Evolutionary conservation across 2,113 vertebrate genomes (phyloP).

Genomic region (Xerus inauris): DNA sequence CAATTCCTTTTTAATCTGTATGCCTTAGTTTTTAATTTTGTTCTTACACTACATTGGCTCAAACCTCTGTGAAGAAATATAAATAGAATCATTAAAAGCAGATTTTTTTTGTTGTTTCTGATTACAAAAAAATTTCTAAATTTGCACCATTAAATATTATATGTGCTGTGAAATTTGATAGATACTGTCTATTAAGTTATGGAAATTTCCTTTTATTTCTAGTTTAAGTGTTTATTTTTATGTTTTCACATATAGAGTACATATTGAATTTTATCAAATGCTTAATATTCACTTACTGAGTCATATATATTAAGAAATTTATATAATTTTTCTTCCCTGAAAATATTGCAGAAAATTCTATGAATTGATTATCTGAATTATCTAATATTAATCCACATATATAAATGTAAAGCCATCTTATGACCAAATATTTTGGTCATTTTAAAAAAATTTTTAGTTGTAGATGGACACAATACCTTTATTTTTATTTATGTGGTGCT

Average conservation of each 20-base stretch:
- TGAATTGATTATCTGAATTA: not conserved
- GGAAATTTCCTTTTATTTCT: not conserved
- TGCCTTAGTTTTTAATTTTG: not conserved
- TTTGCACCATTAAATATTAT: not conserved
- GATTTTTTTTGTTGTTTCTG: not conserved
- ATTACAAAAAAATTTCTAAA: not conserved
- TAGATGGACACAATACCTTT: no score
- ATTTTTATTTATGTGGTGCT: no score
- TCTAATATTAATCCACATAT: not conserved
- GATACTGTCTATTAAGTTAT: not conserved
- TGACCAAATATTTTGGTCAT: not conserved
- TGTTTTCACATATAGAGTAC: not conserved
- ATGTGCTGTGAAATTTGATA: not conserved
- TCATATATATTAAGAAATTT: no score
- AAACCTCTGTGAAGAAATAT: not conserved
- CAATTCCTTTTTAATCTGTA: not conserved
- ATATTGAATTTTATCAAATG: not conserved
- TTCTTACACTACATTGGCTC: not conserved
- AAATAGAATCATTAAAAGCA: not conserved
- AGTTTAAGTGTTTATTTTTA: not conserved
- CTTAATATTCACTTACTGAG: not conserved
- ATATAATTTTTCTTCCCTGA: not conserved
- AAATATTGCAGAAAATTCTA: not conserved
- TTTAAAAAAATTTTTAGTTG: no score
- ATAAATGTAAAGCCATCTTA: not conserved